Evolutionary conservation across 2,113 vertebrate species (phyloP), one percentile per base, ranked within the genome.

Genomic region (Burhinus oedicnemus): DNA sequence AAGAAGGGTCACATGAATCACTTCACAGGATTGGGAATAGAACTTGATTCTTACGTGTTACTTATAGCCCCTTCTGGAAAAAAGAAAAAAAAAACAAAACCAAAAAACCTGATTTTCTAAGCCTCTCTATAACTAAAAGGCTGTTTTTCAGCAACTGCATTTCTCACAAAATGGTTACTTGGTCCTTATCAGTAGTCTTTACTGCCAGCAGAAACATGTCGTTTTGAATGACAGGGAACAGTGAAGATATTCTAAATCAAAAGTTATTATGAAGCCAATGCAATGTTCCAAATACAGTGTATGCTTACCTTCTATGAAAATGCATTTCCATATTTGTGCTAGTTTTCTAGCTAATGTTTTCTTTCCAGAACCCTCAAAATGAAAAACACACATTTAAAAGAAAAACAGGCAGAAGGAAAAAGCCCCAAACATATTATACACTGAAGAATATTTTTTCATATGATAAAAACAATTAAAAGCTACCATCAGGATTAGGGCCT

Each of bases 341-440:
- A 99, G 88, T 72, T 97, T 98, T 95, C 86, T 97, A 71, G 99
- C 99, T 96, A 99, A 97, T 1, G 98, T 99, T 92, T 99, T 98
- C 98, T 99, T 99, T 42, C 99, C 99, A 97, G 98, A 96, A 44
- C 99, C 99, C 99, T 99, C 97, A 69, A 98, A 98, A 89, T 16
- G 15, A 97, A 92, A 97, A 88, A 95, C 12, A 66, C 3, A 89
- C 64, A 75, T 96, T 74, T 74, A 91, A 64, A 77, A 95, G 29
- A 62, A 83, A 87, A 93, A 9, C 10, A 79, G n/a, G 36, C 21
- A 71, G 12, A 92, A 74, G 12, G 36, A 75, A 70, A 71, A 65
- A 40, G 57, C 7, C 0, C 2, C 36, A 74, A 84, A 60, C 12
- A 27, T 11, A 22, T n/a, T 66, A 70, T 12, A 74, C 25, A 88